Conservation (phyloP, 2,888 invertebrate species). For the Auanema sp. region DNA sequence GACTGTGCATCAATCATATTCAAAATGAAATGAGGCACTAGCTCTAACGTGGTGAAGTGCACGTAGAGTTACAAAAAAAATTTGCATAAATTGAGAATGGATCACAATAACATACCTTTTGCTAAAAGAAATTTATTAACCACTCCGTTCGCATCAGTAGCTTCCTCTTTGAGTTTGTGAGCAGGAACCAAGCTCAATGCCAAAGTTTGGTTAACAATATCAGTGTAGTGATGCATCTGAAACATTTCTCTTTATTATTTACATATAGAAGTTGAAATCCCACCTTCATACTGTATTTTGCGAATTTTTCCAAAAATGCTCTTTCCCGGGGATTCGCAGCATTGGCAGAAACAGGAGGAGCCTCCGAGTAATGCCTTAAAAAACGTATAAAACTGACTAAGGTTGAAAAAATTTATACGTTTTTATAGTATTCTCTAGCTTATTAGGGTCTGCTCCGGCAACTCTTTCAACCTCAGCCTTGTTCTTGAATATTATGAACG, state of each 20-base stretch:
- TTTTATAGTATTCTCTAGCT: slow-evolving; percentile 71
- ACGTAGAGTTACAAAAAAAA: background rate
- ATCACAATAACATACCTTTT: slow-evolving; percentile 17
- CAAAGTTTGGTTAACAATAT: slow-evolving; percentile 49
- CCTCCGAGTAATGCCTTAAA: slow-evolving; percentile 31
- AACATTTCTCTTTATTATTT: slow-evolving; percentile 14
- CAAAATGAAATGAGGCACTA: background rate
- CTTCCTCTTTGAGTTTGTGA: slow-evolving; percentile 32
- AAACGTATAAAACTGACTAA: slow-evolving; percentile 1
- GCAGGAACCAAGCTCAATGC: slow-evolving; percentile 56
- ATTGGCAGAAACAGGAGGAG: slow-evolving; percentile 30
- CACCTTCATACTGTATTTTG: background rate
- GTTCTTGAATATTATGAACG: slow-evolving; percentile 88
- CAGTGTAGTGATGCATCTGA: slow-evolving; percentile 41
- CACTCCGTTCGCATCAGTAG: slow-evolving; percentile 26
- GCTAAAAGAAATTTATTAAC: slow-evolving; percentile 33
- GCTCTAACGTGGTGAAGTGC: background rate
- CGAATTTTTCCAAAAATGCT: slow-evolving; percentile 41
- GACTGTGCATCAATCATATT: background rate
- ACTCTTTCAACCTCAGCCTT: slow-evolving; percentile 78
- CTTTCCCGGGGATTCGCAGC: slow-evolving; percentile 46
- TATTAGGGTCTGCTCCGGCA: slow-evolving; percentile 82
- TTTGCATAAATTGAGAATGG: too few relatives aligned
- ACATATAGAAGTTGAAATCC: background rate
- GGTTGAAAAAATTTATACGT: slow-evolving; percentile 9